Evolutionary conservation across 2,888 invertebrate species (phyloP).

Genomic region (Fragum whitleyi): DNA sequence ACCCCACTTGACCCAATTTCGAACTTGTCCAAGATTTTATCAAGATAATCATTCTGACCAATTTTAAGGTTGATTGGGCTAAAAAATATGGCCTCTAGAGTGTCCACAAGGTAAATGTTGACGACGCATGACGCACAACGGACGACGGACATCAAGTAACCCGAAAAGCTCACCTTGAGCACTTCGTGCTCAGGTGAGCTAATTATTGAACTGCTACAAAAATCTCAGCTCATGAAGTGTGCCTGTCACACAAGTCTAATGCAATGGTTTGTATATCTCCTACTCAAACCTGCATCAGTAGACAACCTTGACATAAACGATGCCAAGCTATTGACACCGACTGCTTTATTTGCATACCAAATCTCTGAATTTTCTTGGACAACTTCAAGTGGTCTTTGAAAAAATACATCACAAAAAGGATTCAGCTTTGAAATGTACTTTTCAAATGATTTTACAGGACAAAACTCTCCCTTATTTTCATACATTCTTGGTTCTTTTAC

Average conservation of each 20-base stretch:
- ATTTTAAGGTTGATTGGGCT: too few species aligned
- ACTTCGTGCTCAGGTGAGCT: too few species aligned
- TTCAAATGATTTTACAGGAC: conserved; percentile 56
- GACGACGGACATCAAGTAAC: too few species aligned
- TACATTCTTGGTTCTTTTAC: conserved; percentile 48
- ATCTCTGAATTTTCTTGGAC: background rate
- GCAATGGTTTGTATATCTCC: conserved; percentile 60
- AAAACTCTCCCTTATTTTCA: conserved; percentile 42
- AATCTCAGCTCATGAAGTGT: conserved; percentile 18
- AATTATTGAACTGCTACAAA: too few species aligned
- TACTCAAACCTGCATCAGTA: conserved; percentile 49
- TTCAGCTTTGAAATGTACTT: conserved; percentile 56
- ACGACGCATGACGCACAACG: too few species aligned
- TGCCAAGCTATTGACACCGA: conserved; percentile 57
- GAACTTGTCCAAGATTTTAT: too few species aligned
- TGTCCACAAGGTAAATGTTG: too few species aligned
- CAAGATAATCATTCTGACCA: too few species aligned
- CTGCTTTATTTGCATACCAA: conserved; percentile 57
- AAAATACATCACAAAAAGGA: conserved; percentile 49
- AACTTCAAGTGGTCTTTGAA: conserved; percentile 54
- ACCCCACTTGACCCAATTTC: too few species aligned
- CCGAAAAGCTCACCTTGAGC: too few species aligned
- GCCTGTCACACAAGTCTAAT: conserved; percentile 49
- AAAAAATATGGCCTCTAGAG: too few species aligned
- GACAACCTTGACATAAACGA: conserved; percentile 59